Percentiles rank a stretch among this genome's conserved stretches.
Conservation (phyloP, 1,140 invertebrate species). For the Zelostemma sp. region DNA sequence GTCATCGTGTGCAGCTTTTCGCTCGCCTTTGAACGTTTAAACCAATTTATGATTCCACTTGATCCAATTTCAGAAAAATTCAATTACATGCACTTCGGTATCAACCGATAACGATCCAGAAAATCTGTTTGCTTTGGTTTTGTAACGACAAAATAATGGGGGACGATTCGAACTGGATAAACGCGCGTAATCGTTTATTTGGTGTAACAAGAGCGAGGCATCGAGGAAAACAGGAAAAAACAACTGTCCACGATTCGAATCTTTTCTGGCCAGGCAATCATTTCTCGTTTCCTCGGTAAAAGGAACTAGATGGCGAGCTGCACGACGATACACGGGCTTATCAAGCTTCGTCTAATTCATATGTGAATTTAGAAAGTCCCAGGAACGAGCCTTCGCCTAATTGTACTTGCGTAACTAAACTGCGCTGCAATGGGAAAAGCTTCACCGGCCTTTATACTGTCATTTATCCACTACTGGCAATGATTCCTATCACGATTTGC, state of each 20-base stretch:
- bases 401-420: constrained; percentile 38
- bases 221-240: neutral
- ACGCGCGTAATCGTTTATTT: no score
- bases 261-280: neutral
- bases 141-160: no score
- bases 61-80: no score
- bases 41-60: neutral
- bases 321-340: constrained; percentile 3
- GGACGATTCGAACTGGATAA: no score
- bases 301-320: neutral
- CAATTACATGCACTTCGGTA: no score
- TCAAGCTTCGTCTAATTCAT: constrained; percentile 40
- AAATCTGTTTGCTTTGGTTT: no score
- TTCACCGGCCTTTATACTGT: constrained; percentile 12
- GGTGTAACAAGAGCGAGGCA: no score
- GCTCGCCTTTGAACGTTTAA: no score
- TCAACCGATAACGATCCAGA: neutral
- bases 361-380: constrained; percentile 54
- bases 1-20: constrained; percentile 43
- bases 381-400: constrained; percentile 25
- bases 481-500: constrained; percentile 5
- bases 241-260: constrained; percentile 7
- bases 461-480: constrained; percentile 6
- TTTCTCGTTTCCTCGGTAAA: constrained; percentile 10
- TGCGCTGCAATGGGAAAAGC: constrained; percentile 4